Evolutionary conservation across 2,797 vertebrate species (phyloP).

Genomic region (Hemitrygon akajei): DNA sequence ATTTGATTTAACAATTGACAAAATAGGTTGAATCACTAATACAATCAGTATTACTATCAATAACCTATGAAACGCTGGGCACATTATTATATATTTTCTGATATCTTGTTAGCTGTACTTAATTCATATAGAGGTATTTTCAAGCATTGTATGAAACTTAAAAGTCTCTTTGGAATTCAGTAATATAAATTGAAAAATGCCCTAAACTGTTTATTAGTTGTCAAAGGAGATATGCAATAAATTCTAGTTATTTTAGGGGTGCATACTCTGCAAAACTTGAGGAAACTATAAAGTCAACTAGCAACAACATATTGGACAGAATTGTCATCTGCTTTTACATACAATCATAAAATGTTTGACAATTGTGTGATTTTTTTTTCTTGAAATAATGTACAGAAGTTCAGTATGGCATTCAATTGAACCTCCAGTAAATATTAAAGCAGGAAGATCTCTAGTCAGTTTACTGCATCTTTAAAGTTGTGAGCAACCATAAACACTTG

Average conservation of each 20-base stretch:
- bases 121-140: neutral
- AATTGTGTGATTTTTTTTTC: neutral
- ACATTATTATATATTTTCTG: neutral
- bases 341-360: neutral
- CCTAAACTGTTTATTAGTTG: neutral
- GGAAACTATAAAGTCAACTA: neutral
- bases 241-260: neutral
- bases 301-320: no score
- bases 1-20: neutral
- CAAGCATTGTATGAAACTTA: neutral
- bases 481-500: neutral
- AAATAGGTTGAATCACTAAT: neutral
- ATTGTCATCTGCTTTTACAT: neutral
- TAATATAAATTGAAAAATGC: neutral
- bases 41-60: neutral
- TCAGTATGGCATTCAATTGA: neutral
- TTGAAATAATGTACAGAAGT: neutral
- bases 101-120: neutral
- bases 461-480: neutral
- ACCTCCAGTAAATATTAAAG: neutral
- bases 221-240: neutral
- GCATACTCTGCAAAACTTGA: neutral
- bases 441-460: neutral
- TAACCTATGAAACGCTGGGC: neutral
- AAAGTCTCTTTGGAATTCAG: neutral